Evolutionary conservation across 2,888 invertebrate species (phyloP), one percentile per base, ranked within the genome.

Genomic region (Agriopis leucophaearia): DNA sequence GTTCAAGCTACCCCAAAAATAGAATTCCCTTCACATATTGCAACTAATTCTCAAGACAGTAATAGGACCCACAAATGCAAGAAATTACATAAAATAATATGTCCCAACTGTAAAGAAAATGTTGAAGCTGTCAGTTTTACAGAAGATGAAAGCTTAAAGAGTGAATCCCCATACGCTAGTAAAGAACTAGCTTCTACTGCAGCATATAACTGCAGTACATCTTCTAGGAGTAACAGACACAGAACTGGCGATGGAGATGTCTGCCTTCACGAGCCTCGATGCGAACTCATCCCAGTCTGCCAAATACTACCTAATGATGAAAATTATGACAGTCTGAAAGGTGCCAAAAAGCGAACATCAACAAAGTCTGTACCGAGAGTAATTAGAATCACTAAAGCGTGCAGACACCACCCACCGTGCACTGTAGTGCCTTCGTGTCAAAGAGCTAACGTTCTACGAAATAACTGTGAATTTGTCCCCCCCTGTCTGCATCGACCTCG

Each of bases 341-440:
- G 67, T 45, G 56, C 50, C 1, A 84, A 74, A 64, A 84, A 84
- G 69, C 76, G 72, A n/a, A 52, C 78, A 45, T 54, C 66, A 13
- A 58, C 74, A 48, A 89, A 83, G 75, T 57, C 80, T 18, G 75
- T 74, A 45, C 86, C 88, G 35, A 84, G 85, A 71, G 77, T 86
- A 38, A 87, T 93, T 38, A 85, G 88, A 79, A 87, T 92, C 47
- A 90, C 90, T 13, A 92, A 92, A 82, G 91, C 91, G 8, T 92
- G 92, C 74, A 82, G 90, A 70, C 92, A 93, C 71, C 90, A 92
- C 70, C 92, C 92, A 3, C 92, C 92, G 1, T 92, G 92, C 73
- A 89, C 87, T 7, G 91, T 91, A 2, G 92, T 88, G n/a, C 92
- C 92, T 12, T 90, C 90, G 0, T 93, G 92, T 77, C 92, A 92